A percentile compares a stretch with the other conserved stretches of the same genome.
phyloP scores from a whole-genome alignment of 2,113 vertebrate genomes.

The Microcebus griseorufus region DNA sequence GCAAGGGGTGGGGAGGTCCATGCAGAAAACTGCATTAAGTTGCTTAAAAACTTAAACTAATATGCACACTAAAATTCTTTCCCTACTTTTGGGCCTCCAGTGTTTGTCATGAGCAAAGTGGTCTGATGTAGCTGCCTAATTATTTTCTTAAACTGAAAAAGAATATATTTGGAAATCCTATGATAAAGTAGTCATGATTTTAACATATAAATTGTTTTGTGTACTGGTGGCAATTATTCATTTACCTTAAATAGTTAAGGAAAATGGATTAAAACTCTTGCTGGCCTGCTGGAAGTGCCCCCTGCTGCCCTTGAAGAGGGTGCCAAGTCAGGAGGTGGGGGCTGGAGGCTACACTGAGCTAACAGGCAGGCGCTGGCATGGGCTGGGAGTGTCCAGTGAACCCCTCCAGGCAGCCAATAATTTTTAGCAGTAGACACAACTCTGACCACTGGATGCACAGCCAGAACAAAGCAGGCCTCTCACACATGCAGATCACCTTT shows the following conservation, averaged over 20 bases:
- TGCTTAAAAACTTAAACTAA: not conserved
- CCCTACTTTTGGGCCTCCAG: not conserved
- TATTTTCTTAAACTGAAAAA: not conserved
- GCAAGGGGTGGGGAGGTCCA: too few relatives aligned
- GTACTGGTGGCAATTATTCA: not conserved
- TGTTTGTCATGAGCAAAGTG: not conserved
- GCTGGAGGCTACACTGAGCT: not conserved
- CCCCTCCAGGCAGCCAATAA: not conserved
- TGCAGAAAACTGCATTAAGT: not conserved
- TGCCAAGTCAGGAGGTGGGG: not conserved
- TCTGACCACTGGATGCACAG: not conserved
- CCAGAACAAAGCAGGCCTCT: not conserved
- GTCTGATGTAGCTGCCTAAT: not conserved
- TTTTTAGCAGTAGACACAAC: not conserved
- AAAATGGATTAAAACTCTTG: not conserved
- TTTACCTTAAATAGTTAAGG: not conserved
- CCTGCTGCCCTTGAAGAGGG: not conserved
- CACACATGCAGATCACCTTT: not conserved
- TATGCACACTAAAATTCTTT: not conserved
- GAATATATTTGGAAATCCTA: not conserved
- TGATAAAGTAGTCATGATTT: not conserved
- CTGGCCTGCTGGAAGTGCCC: not conserved
- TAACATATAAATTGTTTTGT: not conserved
- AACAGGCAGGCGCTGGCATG: not conserved
- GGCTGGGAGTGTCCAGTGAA: not conserved